Percentiles rank a stretch among this genome's conserved stretches.
phyloP scores from a whole-genome alignment of 2,797 vertebrate species.

The Pseudopleuronectes americanus region DNA sequence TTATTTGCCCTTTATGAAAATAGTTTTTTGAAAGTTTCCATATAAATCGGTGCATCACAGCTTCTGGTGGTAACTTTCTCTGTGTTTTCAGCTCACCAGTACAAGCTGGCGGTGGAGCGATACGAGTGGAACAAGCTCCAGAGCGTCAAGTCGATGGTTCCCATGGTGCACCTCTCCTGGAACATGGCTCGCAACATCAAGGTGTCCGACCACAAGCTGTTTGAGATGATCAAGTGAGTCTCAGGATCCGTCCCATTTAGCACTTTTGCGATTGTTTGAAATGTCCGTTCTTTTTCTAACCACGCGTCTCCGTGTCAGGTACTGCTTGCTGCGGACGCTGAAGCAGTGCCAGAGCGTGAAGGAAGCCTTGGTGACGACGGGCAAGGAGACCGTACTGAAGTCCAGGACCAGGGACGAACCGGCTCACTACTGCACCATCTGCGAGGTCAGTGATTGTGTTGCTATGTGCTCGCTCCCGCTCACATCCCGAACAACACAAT shows the following conservation, averaged over 20 bases:
- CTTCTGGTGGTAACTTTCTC: neutral
- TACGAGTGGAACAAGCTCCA: conserved; percentile 99
- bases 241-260: fast-evolving
- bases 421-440: conserved; percentile 98
- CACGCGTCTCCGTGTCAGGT: conserved; percentile 77
- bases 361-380: conserved; percentile 90
- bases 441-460: conserved; percentile 86
- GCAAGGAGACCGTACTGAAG: conserved; percentile 94
- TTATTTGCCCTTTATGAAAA: too few species aligned
- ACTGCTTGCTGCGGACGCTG: conserved; percentile 95
- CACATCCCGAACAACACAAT: too few species aligned
- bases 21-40: neutral
- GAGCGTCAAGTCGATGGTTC: conserved; percentile 97
- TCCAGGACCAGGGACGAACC: conserved; percentile 93
- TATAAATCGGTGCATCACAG: neutral
- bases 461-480: too few species aligned
- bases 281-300: neutral
- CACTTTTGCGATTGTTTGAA: neutral
- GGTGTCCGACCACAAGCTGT: conserved; percentile 99
- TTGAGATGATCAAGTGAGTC: conserved; percentile 99
- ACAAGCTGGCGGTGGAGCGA: conserved; percentile 96
- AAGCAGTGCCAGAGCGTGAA: conserved; percentile 97
- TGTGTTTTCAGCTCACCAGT: conserved; percentile 88
- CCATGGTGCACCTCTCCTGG: conserved; percentile 99
- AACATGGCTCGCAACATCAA: conserved; percentile 99